Percentiles rank a stretch among this genome's conserved stretches.
These are phyloP conservation scores for Oligia strigilis DNA, from an alignment of 2,888 invertebrate genomes.

Conservation along the genomic window DNA sequence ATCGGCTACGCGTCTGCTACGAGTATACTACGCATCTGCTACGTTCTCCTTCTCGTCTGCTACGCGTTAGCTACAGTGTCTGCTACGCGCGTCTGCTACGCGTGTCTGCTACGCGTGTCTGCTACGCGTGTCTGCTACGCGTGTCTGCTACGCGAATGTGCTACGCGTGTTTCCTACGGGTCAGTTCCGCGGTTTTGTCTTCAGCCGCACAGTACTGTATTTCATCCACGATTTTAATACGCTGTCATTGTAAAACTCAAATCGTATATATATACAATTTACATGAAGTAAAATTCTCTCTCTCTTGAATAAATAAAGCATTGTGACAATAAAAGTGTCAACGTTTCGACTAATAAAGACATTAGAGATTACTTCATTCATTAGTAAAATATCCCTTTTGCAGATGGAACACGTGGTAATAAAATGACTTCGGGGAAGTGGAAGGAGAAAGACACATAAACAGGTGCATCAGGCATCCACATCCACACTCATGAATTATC, in stretches of 20 bases:
- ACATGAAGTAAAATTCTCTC: background rate
- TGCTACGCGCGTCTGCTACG: background rate
- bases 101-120: background rate
- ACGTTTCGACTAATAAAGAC: constrained; percentile 11
- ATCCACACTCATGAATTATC: background rate
- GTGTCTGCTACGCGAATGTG: background rate
- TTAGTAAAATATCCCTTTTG: background rate
- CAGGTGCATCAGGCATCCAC: constrained; percentile 18
- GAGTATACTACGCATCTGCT: background rate
- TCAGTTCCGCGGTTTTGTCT: background rate
- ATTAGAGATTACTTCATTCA: background rate
- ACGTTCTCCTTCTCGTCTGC: background rate
- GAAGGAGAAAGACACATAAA: background rate
- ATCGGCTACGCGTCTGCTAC: background rate
- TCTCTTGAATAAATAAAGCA: constrained; percentile 2
- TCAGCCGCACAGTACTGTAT: background rate
- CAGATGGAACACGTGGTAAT: constrained; percentile 11
- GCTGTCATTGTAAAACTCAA: background rate
- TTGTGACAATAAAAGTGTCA: constrained; percentile 17
- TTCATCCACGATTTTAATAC: background rate
- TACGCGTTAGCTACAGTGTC: background rate
- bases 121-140: background rate
- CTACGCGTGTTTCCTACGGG: background rate
- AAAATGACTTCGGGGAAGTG: constrained; percentile 13
- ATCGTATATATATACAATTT: background rate